Conservation (phyloP, 2,888 invertebrate genomes). For the Opisthograptis luteolata region DNA sequence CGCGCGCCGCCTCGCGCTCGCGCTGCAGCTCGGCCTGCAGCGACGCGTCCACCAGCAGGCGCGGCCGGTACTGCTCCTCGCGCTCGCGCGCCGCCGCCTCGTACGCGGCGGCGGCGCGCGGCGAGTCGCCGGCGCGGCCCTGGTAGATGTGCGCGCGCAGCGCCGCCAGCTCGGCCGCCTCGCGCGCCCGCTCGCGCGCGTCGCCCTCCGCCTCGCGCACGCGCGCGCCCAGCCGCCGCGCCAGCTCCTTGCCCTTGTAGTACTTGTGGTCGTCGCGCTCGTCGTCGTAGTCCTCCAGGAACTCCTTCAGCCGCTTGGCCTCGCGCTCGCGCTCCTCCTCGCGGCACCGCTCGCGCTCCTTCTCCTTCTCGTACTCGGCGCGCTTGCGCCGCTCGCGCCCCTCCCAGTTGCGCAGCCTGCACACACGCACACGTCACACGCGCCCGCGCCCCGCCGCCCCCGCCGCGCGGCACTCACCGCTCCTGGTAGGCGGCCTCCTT, state of each 20-base stretch:
- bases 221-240: constrained; percentile 94
- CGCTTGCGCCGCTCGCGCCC: constrained; percentile 93
- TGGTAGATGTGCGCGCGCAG: constrained; percentile 81
- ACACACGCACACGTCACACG: not conserved
- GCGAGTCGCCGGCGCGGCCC: constrained; percentile 84
- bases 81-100: constrained; percentile 82
- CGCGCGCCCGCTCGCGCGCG: constrained; percentile 92
- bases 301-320: constrained; percentile 97
- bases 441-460: not conserved
- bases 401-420: constrained; percentile 89
- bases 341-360: constrained; percentile 88
- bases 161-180: constrained; percentile 94
- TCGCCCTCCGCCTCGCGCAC: constrained; percentile 97
- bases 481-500: constrained; percentile 99
- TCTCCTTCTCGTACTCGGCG: constrained; percentile 95
- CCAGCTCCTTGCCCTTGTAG: constrained; percentile 95
- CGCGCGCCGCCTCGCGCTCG: constrained; percentile 82
- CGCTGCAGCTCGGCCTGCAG: constrained; percentile 85
- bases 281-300: constrained; percentile 99
- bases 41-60: constrained; percentile 89
- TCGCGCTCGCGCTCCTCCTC: constrained; percentile 95
- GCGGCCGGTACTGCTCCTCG: constrained; percentile 93
- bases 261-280: constrained; percentile 98
- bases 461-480: constrained; percentile 68
- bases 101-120: constrained; percentile 51